Conservation (phyloP, 2,113 vertebrate species). For the Heloderma charlesbogerti region DNA sequence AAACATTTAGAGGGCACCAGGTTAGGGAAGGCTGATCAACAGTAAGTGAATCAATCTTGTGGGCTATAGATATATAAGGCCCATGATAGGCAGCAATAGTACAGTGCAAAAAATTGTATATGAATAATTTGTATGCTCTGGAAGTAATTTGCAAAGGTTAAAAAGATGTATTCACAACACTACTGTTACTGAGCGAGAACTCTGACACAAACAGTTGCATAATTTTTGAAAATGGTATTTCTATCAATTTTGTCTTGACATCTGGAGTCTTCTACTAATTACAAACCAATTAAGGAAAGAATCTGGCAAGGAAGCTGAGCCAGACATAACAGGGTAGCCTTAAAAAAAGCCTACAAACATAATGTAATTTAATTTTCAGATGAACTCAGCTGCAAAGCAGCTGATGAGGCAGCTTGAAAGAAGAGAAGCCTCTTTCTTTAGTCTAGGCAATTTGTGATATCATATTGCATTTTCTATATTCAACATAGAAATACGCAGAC, state of each 20-base stretch:
- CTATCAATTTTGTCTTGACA: constrained; percentile 47
- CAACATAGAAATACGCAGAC: constrained; percentile 37
- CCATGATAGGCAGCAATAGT: neutral
- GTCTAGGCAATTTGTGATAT: constrained; percentile 42
- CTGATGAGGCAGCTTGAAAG: constrained; percentile 51
- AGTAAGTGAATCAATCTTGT: neutral
- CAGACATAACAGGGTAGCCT: constrained; percentile 49
- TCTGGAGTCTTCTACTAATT: constrained; percentile 52
- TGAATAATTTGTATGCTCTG: neutral
- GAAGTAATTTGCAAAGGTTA: constrained; percentile 45
- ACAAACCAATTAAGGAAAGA: constrained; percentile 53
- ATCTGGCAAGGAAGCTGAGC: constrained; percentile 46
- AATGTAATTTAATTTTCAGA: constrained; percentile 63
- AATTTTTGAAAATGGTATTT: constrained; percentile 41
- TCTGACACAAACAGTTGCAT: constrained; percentile 1
- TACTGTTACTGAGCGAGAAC: constrained; percentile 8
- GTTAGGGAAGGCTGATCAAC: no score
- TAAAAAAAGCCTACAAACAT: constrained; percentile 56
- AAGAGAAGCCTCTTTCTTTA: constrained; percentile 35
- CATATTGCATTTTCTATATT: constrained; percentile 45
- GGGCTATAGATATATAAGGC: neutral
- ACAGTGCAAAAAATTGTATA: constrained; percentile 18
- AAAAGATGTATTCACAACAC: constrained; percentile 35
- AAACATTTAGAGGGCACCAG: no score
- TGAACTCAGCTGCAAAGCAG: constrained; percentile 56